Base-by-base conservation (phyloP, 1,140 invertebrate species). In the Odontomachus brunneus region DNA sequence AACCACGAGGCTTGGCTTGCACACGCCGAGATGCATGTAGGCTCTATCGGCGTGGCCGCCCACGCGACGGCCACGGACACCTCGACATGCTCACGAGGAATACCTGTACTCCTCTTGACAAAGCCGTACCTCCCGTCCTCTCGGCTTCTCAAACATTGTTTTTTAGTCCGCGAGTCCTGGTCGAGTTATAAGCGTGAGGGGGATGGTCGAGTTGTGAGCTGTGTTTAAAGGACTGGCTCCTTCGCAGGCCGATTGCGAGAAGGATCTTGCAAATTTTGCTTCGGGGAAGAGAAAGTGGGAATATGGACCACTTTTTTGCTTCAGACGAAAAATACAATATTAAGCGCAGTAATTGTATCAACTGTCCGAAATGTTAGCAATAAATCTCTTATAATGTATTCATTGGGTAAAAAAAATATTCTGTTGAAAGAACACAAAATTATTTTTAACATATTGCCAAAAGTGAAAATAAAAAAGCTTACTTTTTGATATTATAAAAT, bases 41-140 rank as follows among this genome's bases (percentile, higher is more conserved):
- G 86, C 88, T 88, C 87, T 89, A 89, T 89, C 88, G 87, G 69
- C 38, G n/a, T 75, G 74, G 49, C 75, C 88, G 87, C 88, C 87
- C 84, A 86, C 88, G 81, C 76, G 67, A 81, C 81, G 63, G 63
- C 74, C 53, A 83, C 73, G 73, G 49, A 80, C 85, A 83, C 71
- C 67, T 86, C 82, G 76, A 88, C 81, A 82, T 65, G 84, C 57
- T 84, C 44, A 65, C 69, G 62, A 85, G 51, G 72, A 62, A 82
- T 72, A 78, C 57, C 76, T 72, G 81, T 84, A 62, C 51, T 44
- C 67, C 57, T 67, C 59, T 26, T 60, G 78, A 87, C 73, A 73
- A 73, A 69, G 73, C 72, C 73, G 81, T 78, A 85, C 74, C 71
- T 81, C 51, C 57, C 57, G 78, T 65, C 48, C 49, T 81, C 19